Base-by-base conservation (phyloP, 2,797 vertebrate species). In the Sternarchorhynchus goeldii region DNA sequence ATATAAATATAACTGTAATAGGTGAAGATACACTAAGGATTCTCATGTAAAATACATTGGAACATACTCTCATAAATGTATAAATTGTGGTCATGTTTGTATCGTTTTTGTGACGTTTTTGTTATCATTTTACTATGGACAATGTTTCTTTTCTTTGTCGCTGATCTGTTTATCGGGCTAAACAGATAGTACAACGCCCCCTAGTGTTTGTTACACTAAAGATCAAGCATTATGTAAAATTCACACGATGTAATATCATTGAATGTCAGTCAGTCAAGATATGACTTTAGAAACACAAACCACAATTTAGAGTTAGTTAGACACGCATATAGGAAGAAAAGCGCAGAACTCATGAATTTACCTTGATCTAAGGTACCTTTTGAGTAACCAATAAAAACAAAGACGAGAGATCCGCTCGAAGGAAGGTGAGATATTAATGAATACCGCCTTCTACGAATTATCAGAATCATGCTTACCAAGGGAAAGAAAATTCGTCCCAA, bases 271-370 rank as follows among this genome's bases (percentile, higher is more conserved):
- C 4, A 63, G 67, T 36, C 25, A 21, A 21, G 29, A 32, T 3
- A 12, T 70, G 36, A 25, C 57, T 66, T 78, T 73, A 66, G 69
- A 73, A 78, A 58, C 45, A 29, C 53, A 72, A 10, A 62, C 50
- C 62, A 50, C 50, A 4, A 16, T 66, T 56, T 50, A 62, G 36
- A 73, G 31, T 72, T 78, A 72, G 45, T 78, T 72, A 56, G 12
- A 72, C 18, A 32, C 3, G 32, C 57, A n/a, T 36, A 39, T 39
- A 45, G 16, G 20, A 32, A 41, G 58, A 78, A 78, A 71, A 56
- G 50, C 29, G 41, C 59, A 14, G 60, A 65, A 64, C 4, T 12
- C 36, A 71, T n/a, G 41, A 25, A 59, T 73, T 78, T 65, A 72
- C 68, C 50, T 72, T 65, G 59, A 55, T 34, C 59, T 64, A 50